Evolutionary conservation across 2,797 vertebrate genomes (phyloP).

Genomic region (Acrossocheilus wenchowensis): DNA sequence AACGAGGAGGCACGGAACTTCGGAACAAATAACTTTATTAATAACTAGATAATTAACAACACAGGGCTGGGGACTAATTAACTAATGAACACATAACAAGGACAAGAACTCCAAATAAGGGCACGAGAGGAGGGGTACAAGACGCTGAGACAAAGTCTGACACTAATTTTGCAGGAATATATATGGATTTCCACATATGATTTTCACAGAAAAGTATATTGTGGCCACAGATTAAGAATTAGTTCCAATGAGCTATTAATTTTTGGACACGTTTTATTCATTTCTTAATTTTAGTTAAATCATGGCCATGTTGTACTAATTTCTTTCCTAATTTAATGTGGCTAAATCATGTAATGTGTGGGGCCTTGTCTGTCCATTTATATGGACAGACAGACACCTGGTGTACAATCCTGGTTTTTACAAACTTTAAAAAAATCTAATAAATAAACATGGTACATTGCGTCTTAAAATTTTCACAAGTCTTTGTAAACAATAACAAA

Average conservation of each 20-base stretch:
- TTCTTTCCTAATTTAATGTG: neutral
- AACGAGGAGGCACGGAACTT: no score
- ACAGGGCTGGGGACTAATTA: no score
- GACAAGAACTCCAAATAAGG: no score
- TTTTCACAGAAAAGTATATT: neutral
- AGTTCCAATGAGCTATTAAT: neutral
- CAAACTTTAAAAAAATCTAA: neutral
- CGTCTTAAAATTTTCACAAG: neutral
- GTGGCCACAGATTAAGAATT: neutral
- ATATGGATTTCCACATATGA: neutral
- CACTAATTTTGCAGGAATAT: neutral
- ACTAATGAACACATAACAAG: no score
- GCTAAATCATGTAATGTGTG: neutral
- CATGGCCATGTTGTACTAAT: neutral
- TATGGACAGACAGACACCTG: neutral
- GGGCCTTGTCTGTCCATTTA: neutral
- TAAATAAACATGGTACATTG: neutral
- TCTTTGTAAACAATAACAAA: neutral
- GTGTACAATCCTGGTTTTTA: neutral
- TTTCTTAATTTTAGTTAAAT: neutral
- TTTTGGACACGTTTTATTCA: neutral
- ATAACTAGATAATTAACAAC: no score
- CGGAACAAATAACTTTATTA: no score
- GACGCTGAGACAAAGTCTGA: no score
- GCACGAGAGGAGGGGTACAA: no score